Evolutionary conservation across 2,797 vertebrate genomes (phyloP), one percentile per base, ranked within the genome.

Genomic region (Margarornis squamiger): DNA sequence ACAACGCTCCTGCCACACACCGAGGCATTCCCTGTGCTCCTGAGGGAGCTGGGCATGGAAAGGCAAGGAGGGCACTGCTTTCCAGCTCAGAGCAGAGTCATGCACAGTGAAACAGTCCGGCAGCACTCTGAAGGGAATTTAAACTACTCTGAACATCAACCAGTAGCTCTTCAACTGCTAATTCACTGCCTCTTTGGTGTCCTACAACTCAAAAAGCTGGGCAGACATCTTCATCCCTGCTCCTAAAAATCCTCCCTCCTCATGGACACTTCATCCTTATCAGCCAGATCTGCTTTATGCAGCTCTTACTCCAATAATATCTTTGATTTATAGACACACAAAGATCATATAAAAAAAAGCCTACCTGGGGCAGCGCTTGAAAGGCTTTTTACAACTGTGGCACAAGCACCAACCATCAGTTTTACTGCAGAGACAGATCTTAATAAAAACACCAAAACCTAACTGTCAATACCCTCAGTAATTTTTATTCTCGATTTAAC

Each of bases 361-460:
- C 80, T 54, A 91, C 55, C 54, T 20, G 73, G 34, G 51, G 59
- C 59, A 87, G 57, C 2, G 34, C 88, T 82, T 79, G 90, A 79
- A 57, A 86, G 43, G 26, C 9, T 55, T 91, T 91, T 92, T 78
- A 88, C 81, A 92, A 8, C 75, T 10, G 34, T 1, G 1, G 61
- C 68, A 32, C 2, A 18, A 86, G 75, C 75, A 54, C 22, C 85
- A 36, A 15, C 11, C 43, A 73, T 55, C 4, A 41, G 48, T 86
- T 90, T 78, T 77, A 88, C 65, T 49, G 57, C 61, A 65, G 78
- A 71, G 90, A 49, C 57, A 87, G 94, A 74, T 49, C 93, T 74
- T 52, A 59, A 95, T 93, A 95, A 96, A 95, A 93, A 34, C 9
- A 74, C 38, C 84, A 20, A 88, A 88, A 73, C 26, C 77, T 74